Percentiles rank a stretch among this genome's conserved stretches.
Conservation (phyloP, 2,113 vertebrate genomes). For the Phylloscopus whistleri region DNA sequence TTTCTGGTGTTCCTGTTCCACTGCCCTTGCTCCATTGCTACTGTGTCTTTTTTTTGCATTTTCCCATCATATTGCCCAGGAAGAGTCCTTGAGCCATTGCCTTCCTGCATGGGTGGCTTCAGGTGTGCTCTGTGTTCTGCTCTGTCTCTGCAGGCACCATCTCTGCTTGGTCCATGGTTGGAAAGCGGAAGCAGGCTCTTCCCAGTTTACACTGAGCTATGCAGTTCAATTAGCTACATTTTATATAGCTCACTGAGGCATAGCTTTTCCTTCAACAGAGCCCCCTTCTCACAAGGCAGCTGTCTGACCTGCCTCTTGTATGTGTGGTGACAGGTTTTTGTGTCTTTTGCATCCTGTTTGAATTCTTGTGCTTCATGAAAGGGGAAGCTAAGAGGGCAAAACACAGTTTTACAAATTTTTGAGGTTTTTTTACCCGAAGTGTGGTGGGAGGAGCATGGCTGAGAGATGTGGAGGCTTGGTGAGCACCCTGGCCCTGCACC, state of each 20-base stretch:
- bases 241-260: background rate
- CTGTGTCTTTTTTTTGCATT: background rate
- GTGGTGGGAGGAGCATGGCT: background rate
- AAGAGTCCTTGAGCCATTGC: background rate
- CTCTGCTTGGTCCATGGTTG: background rate
- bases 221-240: background rate
- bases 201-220: background rate
- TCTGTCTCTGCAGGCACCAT: background rate
- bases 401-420: background rate
- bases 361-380: background rate
- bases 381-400: background rate
- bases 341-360: background rate
- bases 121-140: background rate
- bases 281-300: background rate
- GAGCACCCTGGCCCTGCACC: no score
- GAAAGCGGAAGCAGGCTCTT: background rate
- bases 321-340: background rate
- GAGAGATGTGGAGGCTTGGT: accelerated
- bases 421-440: background rate
- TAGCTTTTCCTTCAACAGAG: background rate
- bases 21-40: background rate
- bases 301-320: background rate
- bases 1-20: background rate
- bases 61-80: background rate
- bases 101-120: background rate